Evolutionary conservation across 2,888 invertebrate genomes (phyloP), one percentile per base, ranked within the genome.

Genomic region (Hirudinaria manillensis): DNA sequence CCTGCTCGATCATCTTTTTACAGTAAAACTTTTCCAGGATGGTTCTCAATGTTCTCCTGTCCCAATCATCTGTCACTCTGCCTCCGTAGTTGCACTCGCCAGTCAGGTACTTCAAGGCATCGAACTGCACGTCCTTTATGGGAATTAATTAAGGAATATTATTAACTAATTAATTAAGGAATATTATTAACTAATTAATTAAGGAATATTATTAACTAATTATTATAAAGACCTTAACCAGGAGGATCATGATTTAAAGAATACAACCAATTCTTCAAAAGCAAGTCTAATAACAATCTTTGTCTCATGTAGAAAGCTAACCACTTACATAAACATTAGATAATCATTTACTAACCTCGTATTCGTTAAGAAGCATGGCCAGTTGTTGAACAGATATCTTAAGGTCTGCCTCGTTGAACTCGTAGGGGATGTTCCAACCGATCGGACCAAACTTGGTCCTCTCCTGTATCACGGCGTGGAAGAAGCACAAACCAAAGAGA

Each of bases 71-170:
- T 0, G 87, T 87, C 16, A 87, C 87, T 79, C 87, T 83, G 3
- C 87, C 87, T 29, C 87, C 87, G 77, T 87, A 87, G 80, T 87
- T 87, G 80, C 87, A 87, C 79, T 87, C 87, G 3, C 87, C 87
- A 24, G 87, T 87, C 79, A 87, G 81, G 81, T 87, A 87, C 56
- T 83, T 81, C 53, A 87, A 80, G 3, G 87, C 87, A 70, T 84
- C 86, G 78, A 83, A 86, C 75, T 86, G 86, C 34, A 87, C 84
- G 34, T 85, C 84, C 85, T 86, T 79, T 4, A 27, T 34, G 6
- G 36, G 65, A 36, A 65, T 29, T 21, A 32, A 32, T 21, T 51
- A 32, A 27, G 19, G n/a, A 55, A 19, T 55, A 34, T 27, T 7
- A 27, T 24, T 24, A 61, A 24, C 13, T 61, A 38, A 38, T 38